Conservation (phyloP, 2,888 invertebrate genomes). For the Bellardia pandia region DNA sequence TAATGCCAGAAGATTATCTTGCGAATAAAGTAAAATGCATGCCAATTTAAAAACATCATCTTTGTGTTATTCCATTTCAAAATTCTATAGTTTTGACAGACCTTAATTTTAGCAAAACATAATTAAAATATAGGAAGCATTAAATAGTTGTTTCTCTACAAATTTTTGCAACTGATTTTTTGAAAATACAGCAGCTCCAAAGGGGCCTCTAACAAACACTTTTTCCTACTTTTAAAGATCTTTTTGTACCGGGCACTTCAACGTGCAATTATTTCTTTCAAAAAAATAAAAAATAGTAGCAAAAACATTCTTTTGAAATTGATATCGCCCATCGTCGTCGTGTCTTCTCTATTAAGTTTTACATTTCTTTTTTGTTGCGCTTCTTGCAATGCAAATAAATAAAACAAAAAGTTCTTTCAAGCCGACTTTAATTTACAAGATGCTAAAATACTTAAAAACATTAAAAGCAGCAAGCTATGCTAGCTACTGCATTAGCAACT, state of each 20-base stretch:
- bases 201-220: too few species aligned
- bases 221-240: background rate
- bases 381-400: conserved; percentile 42
- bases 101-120: too few species aligned
- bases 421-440: conserved; percentile 64
- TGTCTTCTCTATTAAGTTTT: conserved; percentile 5
- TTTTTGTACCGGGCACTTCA: background rate
- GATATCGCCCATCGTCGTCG: conserved; percentile 39
- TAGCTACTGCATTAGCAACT: background rate
- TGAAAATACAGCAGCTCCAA: too few species aligned
- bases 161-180: too few species aligned
- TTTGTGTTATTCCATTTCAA: too few species aligned
- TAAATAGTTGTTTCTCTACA: too few species aligned
- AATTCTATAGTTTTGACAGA: too few species aligned
- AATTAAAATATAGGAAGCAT: too few species aligned
- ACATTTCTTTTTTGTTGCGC: background rate
- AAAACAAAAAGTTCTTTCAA: conserved; percentile 40
- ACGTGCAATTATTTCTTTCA: conserved; percentile 9
- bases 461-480: background rate
- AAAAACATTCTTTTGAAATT: conserved; percentile 47
- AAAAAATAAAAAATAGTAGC: background rate
- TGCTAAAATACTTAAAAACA: conserved; percentile 43
- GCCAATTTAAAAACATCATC: too few species aligned
- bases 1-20: too few species aligned
- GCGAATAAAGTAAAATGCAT: too few species aligned